Conservation (phyloP, 2,888 invertebrate species). For the Campopleginae sp. region DNA sequence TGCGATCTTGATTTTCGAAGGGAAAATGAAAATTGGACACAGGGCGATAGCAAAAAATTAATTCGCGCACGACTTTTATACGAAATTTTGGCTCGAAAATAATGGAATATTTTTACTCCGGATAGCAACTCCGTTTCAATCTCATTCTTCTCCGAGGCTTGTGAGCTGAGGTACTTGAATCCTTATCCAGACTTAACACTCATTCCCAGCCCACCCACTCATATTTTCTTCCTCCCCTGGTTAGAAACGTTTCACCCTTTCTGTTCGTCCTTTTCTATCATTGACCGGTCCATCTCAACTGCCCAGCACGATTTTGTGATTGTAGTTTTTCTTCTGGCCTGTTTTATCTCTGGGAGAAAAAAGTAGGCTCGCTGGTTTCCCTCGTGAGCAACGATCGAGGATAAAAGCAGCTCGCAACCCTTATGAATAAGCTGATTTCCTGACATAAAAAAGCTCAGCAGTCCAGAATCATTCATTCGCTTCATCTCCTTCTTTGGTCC, state of each 20-base stretch:
- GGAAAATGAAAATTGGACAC: not conserved
- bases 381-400: slow-evolving; percentile 31
- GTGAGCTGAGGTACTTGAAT: slow-evolving; percentile 20
- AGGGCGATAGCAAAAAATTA: not conserved
- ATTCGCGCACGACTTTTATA: not conserved
- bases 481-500: not conserved
- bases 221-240: not conserved
- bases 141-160: slow-evolving; percentile 7
- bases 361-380: not conserved
- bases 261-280: not conserved
- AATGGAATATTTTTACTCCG: not conserved
- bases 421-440: slow-evolving; percentile 58
- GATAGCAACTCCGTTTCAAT: slow-evolving; percentile 17
- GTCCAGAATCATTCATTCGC: not conserved
- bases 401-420: slow-evolving; percentile 23
- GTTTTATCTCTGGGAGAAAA: not conserved
- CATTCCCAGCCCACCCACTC: slow-evolving; percentile 3
- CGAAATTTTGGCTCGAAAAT: not conserved
- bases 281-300: slow-evolving; percentile 1
- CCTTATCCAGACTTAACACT: slow-evolving; percentile 51
- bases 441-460: slow-evolving; percentile 26
- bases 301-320: not conserved
- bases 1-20: not conserved
- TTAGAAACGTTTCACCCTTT: slow-evolving; percentile 17
- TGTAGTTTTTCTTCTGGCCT: not conserved